Conservation (phyloP, 2,113 vertebrate species). For the Pygoscelis antarcticus region DNA sequence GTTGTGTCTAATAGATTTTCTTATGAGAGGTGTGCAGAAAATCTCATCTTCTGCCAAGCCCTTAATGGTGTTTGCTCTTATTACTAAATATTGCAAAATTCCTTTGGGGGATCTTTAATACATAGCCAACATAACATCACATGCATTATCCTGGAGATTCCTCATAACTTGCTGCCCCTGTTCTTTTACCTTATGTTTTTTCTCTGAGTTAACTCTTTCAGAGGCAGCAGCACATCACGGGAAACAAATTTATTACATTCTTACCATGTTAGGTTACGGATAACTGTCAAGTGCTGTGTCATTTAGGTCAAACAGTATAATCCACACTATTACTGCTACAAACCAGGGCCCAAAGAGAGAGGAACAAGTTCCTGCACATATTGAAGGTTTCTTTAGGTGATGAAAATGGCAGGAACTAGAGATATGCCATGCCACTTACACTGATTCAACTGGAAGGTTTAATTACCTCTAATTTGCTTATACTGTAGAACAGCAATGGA, state of each 20-base stretch:
- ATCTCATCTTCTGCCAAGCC: not conserved
- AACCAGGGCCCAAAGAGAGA: not conserved
- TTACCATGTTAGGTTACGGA: not conserved
- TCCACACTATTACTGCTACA: not conserved
- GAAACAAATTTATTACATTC: not conserved
- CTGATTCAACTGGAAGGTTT: not conserved
- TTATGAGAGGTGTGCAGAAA: constrained; percentile 2
- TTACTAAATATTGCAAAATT: not conserved
- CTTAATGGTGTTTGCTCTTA: not conserved
- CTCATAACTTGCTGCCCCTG: not conserved
- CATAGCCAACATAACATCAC: not conserved
- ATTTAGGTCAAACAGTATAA: not conserved
- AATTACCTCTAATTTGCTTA: constrained; percentile 30
- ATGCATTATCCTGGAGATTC: not conserved
- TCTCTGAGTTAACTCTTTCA: not conserved
- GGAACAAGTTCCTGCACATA: not conserved
- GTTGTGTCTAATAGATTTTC: not conserved
- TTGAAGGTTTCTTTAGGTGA: not conserved
- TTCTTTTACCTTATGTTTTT: not conserved
- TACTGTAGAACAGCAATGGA: not conserved
- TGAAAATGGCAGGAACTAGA: not conserved
- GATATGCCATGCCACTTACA: not conserved
- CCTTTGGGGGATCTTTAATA: not conserved
- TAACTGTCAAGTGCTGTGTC: not conserved
- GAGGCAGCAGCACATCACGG: not conserved